Base-by-base conservation (phyloP, 2,888 invertebrate genomes). In the Athetis lepigone region DNA sequence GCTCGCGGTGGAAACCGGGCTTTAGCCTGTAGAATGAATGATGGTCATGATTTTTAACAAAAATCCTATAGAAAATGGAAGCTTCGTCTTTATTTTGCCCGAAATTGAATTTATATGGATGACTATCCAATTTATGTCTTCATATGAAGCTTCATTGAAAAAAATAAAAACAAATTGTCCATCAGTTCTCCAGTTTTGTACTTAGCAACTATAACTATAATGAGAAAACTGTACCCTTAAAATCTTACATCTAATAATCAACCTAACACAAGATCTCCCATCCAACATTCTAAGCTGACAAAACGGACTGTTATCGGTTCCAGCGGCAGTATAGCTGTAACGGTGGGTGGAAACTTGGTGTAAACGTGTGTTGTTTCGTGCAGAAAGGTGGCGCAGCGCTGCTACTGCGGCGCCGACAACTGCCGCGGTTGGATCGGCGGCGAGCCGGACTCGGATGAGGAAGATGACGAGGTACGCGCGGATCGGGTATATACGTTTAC, bases 391-490 rank as follows among this genome's bases (percentile, higher is more conserved):
- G 99, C 99, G 0, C 99, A 99, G 93, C 97, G 97, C 70, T 99
- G 99, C 93, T 99, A 96, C 90, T 99, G 99, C 90, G 98, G 98
- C 77, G 96, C 99, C 0, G 86, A 96, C 9, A 97, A 96, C 80
- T 99, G 99, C 88, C 97, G 98, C 23, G 99, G 99, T 0, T 99
- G 98, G 97, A 98, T 99, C 70, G 99, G 99, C 0, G 98, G 97
- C 57, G 97, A 98, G 80, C 98, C 98, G 0, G 97, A 97, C 77
- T 90, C 91, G 0, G 91, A 94, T 56, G 93, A 95, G 77, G 92
- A 95, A 66, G 88, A 95, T 77, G 90, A 95, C 81, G 96, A 96
- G 85, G 87, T 88, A 82, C 58, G 49, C 43, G 62, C 39, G 25
- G 36, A 57, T 56, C 43, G 70, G 71, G 72, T 75, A 73, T 75